Evolutionary conservation across 2,113 vertebrate genomes (phyloP).

Genomic region (Collichthys lucidus): DNA sequence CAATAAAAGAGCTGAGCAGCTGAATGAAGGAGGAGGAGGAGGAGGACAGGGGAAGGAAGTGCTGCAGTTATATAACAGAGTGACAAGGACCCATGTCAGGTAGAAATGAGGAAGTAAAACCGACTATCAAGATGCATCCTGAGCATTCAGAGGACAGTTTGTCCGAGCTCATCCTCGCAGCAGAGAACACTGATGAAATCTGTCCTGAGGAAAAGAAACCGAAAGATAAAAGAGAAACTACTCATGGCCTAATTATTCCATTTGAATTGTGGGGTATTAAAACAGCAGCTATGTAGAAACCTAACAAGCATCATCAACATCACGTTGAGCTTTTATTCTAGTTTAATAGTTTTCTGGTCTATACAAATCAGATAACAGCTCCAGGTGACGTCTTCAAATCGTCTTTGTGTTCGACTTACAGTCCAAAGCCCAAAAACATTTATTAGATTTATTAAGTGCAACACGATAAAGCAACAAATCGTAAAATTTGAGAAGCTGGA

Average conservation of each 20-base stretch:
- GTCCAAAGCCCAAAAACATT: not conserved
- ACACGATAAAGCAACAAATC: not conserved
- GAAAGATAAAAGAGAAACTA: not conserved
- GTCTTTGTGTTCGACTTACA: too few relatives aligned
- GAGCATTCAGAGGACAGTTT: slow-evolving; percentile 12
- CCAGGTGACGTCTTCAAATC: too few relatives aligned
- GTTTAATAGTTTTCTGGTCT: too few relatives aligned
- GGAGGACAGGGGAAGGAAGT: slow-evolving; percentile 39
- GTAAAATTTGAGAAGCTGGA: not conserved
- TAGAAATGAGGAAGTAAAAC: slow-evolving; percentile 67
- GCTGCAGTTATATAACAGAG: slow-evolving; percentile 47
- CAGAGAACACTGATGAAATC: not conserved
- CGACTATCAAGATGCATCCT: slow-evolving; percentile 13
- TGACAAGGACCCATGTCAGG: slow-evolving; percentile 1
- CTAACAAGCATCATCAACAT: too few relatives aligned
- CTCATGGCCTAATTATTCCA: not conserved
- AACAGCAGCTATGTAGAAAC: not conserved
- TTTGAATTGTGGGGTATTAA: not conserved
- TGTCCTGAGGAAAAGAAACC: not conserved
- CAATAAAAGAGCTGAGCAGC: not conserved
- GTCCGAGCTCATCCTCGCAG: slow-evolving; percentile 1
- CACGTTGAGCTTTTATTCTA: too few relatives aligned
- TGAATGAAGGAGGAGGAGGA: not conserved
- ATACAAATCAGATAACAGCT: too few relatives aligned
- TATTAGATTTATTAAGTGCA: not conserved